Conservation (phyloP, 2,113 vertebrate genomes). For the Phrynosoma platyrhinos region DNA sequence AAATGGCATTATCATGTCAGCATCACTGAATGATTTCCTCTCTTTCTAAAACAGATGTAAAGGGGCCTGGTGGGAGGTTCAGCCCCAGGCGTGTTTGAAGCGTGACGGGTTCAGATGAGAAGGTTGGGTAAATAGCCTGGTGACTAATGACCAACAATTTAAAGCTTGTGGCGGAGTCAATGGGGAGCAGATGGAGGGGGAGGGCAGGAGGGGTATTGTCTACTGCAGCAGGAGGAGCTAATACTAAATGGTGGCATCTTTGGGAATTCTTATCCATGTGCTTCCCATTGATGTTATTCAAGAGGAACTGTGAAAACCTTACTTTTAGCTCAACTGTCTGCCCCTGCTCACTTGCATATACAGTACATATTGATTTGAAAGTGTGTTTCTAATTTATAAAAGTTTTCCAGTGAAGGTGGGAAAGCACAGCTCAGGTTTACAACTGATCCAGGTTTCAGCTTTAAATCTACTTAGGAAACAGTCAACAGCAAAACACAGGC, state of each 20-base stretch:
- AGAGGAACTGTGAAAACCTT: not conserved
- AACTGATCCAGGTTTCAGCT: slow-evolving; percentile 1
- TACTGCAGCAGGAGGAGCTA: slow-evolving; percentile 30
- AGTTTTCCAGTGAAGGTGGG: not conserved
- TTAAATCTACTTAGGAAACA: not conserved
- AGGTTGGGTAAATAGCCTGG: slow-evolving; percentile 39
- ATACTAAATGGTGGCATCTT: not conserved
- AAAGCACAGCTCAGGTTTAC: not conserved
- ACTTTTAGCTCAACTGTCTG: not conserved
- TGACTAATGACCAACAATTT: slow-evolving; percentile 53
- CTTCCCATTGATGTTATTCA: slow-evolving; percentile 15
- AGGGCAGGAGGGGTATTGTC: not conserved
- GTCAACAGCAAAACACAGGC: not conserved
- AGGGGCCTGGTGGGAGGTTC: slow-evolving; percentile 39
- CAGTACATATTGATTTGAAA: not conserved
- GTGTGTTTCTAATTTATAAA: not conserved
- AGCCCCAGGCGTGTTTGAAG: slow-evolving; percentile 33
- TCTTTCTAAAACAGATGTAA: not conserved
- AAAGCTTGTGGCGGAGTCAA: slow-evolving; percentile 38
- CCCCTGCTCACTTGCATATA: not conserved
- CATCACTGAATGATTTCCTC: not conserved
- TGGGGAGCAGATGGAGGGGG: slow-evolving; percentile 57
- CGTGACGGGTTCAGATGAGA: slow-evolving; percentile 7
- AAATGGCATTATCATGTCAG: slow-evolving; percentile 25
- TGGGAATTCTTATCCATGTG: not conserved